A percentile compares a stretch with the other conserved stretches of the same genome.
Evolutionary conservation across 2,888 invertebrate species (phyloP).

Genomic region (Dascillus cervinus): DNA sequence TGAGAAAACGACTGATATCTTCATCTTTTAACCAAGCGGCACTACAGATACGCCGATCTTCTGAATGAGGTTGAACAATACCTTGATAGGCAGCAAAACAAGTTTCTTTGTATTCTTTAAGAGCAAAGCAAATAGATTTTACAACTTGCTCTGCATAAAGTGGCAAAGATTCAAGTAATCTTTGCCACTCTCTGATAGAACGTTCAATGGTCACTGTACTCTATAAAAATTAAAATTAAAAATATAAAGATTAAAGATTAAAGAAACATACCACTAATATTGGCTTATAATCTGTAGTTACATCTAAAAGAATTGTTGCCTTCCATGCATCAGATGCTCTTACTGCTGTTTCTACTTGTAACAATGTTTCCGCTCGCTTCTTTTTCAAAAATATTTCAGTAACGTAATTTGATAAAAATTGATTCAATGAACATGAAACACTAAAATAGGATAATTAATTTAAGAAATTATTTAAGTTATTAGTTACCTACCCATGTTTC

Average conservation of each 20-base stretch:
- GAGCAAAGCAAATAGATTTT: slow-evolving; percentile 60
- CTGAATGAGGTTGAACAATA: slow-evolving; percentile 69
- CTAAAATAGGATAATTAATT: slow-evolving; percentile 30
- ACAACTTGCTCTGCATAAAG: slow-evolving; percentile 68
- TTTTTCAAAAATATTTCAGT: slow-evolving; percentile 79
- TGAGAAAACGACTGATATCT: slow-evolving; percentile 87
- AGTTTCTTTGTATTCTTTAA: slow-evolving; percentile 66
- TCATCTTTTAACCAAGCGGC: slow-evolving; percentile 90
- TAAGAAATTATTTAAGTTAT: slow-evolving; percentile 1
- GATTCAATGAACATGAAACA: slow-evolving; percentile 68
- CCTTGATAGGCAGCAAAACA: slow-evolving; percentile 67
- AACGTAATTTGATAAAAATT: slow-evolving; percentile 80
- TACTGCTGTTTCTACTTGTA: slow-evolving; percentile 62
- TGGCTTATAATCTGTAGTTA: slow-evolving; percentile 58
- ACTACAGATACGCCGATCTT: slow-evolving; percentile 72
- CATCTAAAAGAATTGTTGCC: slow-evolving; percentile 61
- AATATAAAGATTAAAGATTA: background rate
- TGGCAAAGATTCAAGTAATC: slow-evolving; percentile 63
- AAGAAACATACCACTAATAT: slow-evolving; percentile 50
- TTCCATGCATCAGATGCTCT: slow-evolving; percentile 75
- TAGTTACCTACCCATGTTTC: slow-evolving; percentile 44
- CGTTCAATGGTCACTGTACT: slow-evolving; percentile 66
- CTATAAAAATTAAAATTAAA: slow-evolving; percentile 38
- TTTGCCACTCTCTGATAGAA: slow-evolving; percentile 57
- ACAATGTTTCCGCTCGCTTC: slow-evolving; percentile 56